A percentile compares a stretch with the other conserved stretches of the same genome.
phyloP scores from a whole-genome alignment of 2,888 invertebrate genomes.

The Phrixothrix hirtus region DNA sequence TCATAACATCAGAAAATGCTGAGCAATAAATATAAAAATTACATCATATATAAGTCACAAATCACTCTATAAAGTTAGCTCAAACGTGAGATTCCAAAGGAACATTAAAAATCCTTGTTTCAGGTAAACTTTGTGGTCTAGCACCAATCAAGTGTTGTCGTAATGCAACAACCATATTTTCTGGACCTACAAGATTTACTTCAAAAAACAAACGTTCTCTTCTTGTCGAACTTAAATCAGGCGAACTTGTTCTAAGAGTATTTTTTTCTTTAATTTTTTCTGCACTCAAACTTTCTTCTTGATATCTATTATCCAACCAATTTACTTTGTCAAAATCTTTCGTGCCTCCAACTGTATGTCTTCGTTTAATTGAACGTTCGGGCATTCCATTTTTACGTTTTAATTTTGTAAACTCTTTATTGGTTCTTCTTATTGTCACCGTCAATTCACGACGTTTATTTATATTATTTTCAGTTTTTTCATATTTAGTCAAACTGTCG shows the following conservation, averaged over 20 bases:
- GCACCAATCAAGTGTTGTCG: constrained; percentile 57
- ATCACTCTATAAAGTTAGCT: constrained; percentile 33
- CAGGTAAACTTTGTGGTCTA: constrained; percentile 60
- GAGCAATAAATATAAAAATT: constrained; percentile 6
- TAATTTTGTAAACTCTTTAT: constrained; percentile 64
- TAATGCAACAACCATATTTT: constrained; percentile 58
- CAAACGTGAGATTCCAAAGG: constrained; percentile 65
- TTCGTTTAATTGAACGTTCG: constrained; percentile 81
- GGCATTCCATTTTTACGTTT: constrained; percentile 79
- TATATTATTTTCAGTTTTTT: constrained; percentile 79
- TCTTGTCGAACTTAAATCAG: constrained; percentile 60
- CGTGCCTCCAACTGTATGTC: constrained; percentile 93
- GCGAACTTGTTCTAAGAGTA: constrained; percentile 64
- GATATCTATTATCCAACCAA: constrained; percentile 61
- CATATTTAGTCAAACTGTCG: constrained; percentile 70
- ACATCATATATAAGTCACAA: constrained; percentile 13
- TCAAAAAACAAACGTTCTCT: constrained; percentile 58
- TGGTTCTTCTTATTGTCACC: constrained; percentile 53
- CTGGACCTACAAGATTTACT: constrained; percentile 59
- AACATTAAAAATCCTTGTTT: constrained; percentile 60
- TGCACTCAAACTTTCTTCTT: constrained; percentile 54
- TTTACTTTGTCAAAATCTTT: constrained; percentile 77
- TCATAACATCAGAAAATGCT: background rate
- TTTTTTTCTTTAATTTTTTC: constrained; percentile 58
- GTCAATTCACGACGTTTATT: constrained; percentile 69